Evolutionary conservation across 1,140 invertebrate genomes (phyloP), one percentile per base, ranked within the genome.

Genomic region (Cyclargus thomasi): DNA sequence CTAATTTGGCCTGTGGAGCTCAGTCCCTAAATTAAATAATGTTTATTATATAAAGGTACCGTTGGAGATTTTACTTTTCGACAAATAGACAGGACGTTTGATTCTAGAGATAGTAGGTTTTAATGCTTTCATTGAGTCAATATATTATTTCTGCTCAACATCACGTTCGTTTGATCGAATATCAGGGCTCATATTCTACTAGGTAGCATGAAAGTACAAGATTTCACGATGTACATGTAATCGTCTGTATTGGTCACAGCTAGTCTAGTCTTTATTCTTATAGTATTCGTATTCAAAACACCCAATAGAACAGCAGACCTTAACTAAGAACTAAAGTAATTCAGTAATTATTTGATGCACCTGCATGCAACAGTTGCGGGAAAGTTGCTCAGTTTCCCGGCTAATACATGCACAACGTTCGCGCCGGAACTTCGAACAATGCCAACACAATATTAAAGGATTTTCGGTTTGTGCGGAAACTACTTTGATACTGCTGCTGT

Each of bases 391-490:
- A 47, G 39, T 47, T 47, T 16, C 39, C 39, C 39, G 39, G 39
- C 39, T 47, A 47, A 47, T 47, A 47, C 39, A 47, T 47, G 39
- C 39, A 47, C 39, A 47, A 47, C 14, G 39, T 47, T 47, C 14
- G 39, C 39, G 0, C 39, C 39, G 39, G 39, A 47, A 47, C 39
- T 47, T 47, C 39, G 11, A 47, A 47, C 39, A 47, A 16, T 47
- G 39, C 39, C 39, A 47, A n/a, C 39, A 47, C 39, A 47, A 47
- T 47, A 47, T 47, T 47, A 47, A 47, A 47, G 39, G 39, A 47
- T 47, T 47, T 47, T 47, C 14, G 39, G 39, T 47, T 47, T 47
- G 39, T 47, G 11, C 39, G 39, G 39, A 47, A 29, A 47, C 39
- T 47, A 47, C 39, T 16, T 14, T 47, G 39, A 47, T 47, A 47